Conservation (phyloP, 2,888 invertebrate genomes). For the Argyresthia goedartella region DNA sequence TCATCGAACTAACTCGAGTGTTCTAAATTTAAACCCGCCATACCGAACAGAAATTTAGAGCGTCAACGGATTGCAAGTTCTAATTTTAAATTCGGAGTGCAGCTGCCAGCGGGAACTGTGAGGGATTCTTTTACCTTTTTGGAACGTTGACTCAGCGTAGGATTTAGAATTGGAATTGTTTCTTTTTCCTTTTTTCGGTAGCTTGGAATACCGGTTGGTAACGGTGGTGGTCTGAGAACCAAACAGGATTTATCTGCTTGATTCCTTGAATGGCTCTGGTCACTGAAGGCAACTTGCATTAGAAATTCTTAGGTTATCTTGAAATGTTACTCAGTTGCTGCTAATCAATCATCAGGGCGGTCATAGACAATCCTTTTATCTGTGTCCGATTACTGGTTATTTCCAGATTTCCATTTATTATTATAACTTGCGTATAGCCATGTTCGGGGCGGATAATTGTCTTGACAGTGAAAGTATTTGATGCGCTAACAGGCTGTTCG, state of each 20-base stretch:
- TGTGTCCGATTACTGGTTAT: too few species aligned
- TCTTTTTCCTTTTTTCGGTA: conserved; percentile 20
- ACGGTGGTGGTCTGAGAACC: too few species aligned
- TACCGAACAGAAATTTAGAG: conserved; percentile 64
- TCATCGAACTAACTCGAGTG: conserved; percentile 60
- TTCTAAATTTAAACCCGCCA: conserved; percentile 54
- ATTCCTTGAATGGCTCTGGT: too few species aligned
- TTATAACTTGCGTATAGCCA: too few species aligned
- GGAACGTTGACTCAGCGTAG: conserved; percentile 6
- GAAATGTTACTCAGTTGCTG: too few species aligned
- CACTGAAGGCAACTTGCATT: too few species aligned
- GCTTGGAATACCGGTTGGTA: too few species aligned
- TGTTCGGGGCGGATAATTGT: conserved; percentile 26
- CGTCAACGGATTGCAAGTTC: conserved; percentile 60
- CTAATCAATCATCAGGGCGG: too few species aligned
- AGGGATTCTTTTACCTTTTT: conserved; percentile 21
- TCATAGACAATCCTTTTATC: too few species aligned
- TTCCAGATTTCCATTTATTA: too few species aligned
- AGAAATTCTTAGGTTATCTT: too few species aligned
- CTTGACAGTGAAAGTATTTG: conserved; percentile 44
- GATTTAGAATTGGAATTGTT: conserved; percentile 15
- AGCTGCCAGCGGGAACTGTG: conserved; percentile 59
- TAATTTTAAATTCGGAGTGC: conserved; percentile 52
- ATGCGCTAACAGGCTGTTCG: background rate
- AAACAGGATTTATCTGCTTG: too few species aligned